Evolutionary conservation across 2,113 vertebrate species (phyloP).

Genomic region (Centropus bengalensis): DNA sequence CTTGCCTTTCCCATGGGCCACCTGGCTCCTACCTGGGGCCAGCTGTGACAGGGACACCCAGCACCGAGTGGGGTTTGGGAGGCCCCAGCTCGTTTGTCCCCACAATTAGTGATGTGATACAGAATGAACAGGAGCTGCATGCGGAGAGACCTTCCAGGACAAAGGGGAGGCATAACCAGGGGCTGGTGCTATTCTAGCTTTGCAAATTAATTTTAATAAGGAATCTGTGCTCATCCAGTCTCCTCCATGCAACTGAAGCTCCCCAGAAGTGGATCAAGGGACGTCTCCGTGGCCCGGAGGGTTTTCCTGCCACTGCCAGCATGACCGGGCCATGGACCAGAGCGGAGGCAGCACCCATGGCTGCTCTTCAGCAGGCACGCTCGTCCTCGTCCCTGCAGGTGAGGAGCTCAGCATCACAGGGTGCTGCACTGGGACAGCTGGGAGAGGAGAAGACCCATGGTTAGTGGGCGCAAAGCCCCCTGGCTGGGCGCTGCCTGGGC

Average conservation of each 20-base stretch:
- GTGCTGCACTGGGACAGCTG: accelerated
- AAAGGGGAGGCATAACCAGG: background rate
- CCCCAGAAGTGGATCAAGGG: background rate
- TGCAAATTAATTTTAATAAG: background rate
- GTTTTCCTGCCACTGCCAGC: background rate
- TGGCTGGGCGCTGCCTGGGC: background rate
- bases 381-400: accelerated
- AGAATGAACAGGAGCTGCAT: background rate
- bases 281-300: background rate
- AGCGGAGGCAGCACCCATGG: background rate
- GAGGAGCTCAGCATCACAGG: background rate
- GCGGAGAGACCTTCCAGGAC: background rate
- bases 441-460: background rate
- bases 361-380: background rate
- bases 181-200: background rate
- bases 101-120: background rate
- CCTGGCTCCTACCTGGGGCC: background rate
- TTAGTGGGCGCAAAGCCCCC: background rate
- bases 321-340: accelerated
- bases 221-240: background rate
- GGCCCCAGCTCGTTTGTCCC: background rate
- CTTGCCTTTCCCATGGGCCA: background rate
- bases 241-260: background rate
- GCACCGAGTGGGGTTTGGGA: accelerated
- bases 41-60: background rate